phyloP scores from a whole-genome alignment of 2,888 invertebrate genomes.

The Litoditis marina region DNA sequence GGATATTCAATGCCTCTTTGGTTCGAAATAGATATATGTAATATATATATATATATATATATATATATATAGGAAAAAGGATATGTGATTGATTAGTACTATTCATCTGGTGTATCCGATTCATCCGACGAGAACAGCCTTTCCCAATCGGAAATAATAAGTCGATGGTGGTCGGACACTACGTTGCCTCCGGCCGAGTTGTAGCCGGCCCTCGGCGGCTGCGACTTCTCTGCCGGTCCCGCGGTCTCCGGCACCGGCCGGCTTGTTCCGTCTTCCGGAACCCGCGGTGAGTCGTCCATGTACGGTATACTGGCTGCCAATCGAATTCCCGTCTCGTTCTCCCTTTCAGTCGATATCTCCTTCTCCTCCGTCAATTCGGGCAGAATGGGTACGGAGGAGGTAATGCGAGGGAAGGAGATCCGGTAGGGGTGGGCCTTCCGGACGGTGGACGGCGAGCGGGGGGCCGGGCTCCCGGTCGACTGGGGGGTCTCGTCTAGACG shows the following conservation, averaged over 20 bases:
- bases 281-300: too few relatives aligned
- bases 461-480: background rate
- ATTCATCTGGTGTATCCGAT: too few relatives aligned
- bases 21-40: too few relatives aligned
- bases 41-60: too few relatives aligned
- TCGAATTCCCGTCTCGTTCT: background rate
- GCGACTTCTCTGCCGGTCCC: background rate
- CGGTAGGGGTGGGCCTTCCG: conserved; percentile 13
- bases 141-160: background rate
- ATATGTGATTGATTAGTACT: too few relatives aligned
- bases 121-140: too few relatives aligned
- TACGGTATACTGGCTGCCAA: too few relatives aligned
- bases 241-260: background rate
- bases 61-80: too few relatives aligned
- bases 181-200: background rate
- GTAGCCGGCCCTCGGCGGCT: background rate
- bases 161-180: background rate
- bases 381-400: conserved; percentile 6
- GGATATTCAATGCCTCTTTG: too few relatives aligned
- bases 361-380: conserved; percentile 16
- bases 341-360: conserved; percentile 1
- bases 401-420: conserved; percentile 11
- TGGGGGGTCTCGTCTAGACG: too few relatives aligned
- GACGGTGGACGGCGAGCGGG: background rate
- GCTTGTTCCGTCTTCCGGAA: too few relatives aligned